Base-by-base conservation (phyloP, 1,140 invertebrate species). In the Zaprionus davidi region DNA sequence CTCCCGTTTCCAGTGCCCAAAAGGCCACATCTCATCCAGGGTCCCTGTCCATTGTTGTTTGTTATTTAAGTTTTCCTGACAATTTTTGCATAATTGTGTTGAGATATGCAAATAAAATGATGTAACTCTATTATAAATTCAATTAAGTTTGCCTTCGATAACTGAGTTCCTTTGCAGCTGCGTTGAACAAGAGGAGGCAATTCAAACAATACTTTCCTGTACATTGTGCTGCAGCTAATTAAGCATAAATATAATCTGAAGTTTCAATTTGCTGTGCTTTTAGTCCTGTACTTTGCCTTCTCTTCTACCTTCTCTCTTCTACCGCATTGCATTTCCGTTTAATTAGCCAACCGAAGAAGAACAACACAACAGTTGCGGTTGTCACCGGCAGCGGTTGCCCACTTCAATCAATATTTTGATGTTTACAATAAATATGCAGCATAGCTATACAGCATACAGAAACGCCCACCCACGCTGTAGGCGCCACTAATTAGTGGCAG, bases 371-470 rank as follows among this genome's bases (percentile, higher is more conserved):
- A 56, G 76, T 57, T 41, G 63, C 36, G 51, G 66, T 41, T 68
- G 64, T 67, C 34, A 66, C 60, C 68, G 65, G 41, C 38, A 36
- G 58, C 53, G 56, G 65, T 55, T 56, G 34, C 53, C 56, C 68
- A 76, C 46, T 53, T 44, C 74, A 84, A 88, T 88, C 84, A 88
- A 88, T 88, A 88, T 81, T 90, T 90, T 77, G 51, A 56, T 88
- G 85, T 90, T 90, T 88, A 71, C 84, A 90, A 76, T 81, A 90
- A 88, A 81, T 78, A 64, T 65, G 65, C 78, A 83, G 57, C 22
- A 38, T 38, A 17, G 57, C 57, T 12, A 22, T 17, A 26, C 31
- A 4, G 12, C 20, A 5, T 11, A 20, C 9, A 31, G 28, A 31
- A 7, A 31, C 26, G 6, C 26, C 6, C 26, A 36, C 20, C 34